These are phyloP conservation scores for Lycocorax pyrrhopterus DNA, from an alignment of 2,113 vertebrate species.

Conservation along the genomic window DNA sequence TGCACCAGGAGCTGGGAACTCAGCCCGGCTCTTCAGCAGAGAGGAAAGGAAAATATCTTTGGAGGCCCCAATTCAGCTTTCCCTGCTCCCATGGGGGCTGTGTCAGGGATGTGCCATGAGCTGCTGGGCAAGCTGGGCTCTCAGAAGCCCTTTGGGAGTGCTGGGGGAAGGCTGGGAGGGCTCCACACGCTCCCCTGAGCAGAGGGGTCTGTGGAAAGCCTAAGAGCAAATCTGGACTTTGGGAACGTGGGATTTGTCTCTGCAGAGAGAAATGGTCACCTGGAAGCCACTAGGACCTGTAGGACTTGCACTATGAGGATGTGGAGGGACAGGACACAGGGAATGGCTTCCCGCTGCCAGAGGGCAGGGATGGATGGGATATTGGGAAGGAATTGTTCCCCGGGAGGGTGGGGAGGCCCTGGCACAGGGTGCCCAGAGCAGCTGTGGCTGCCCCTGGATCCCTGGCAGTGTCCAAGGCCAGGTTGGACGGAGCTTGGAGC, in stretches of 20 bases:
- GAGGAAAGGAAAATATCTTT: neutral
- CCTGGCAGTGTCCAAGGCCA: neutral
- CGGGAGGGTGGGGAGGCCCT: neutral
- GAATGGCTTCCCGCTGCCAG: neutral
- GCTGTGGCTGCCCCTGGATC: neutral
- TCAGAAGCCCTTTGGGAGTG: neutral
- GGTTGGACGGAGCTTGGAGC: neutral
- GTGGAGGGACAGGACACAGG: neutral
- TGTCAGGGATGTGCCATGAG: neutral
- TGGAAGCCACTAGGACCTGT: neutral
- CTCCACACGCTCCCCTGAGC: neutral
- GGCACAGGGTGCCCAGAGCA: neutral
- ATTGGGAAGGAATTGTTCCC: neutral
- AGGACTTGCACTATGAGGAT: neutral
- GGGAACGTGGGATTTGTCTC: neutral
- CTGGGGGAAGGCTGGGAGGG: neutral
- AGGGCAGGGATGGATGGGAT: neutral
- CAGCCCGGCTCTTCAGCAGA: neutral
- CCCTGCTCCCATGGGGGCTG: neutral
- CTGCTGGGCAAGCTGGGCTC: neutral
- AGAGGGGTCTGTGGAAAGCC: neutral
- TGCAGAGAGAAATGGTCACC: neutral
- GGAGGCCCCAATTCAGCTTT: neutral
- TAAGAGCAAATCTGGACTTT: neutral
- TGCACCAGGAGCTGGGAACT: fast-evolving